A percentile compares a stretch with the other conserved stretches of the same genome.
Conservation (phyloP, 2,888 invertebrate species). For the Pammene aurita region DNA sequence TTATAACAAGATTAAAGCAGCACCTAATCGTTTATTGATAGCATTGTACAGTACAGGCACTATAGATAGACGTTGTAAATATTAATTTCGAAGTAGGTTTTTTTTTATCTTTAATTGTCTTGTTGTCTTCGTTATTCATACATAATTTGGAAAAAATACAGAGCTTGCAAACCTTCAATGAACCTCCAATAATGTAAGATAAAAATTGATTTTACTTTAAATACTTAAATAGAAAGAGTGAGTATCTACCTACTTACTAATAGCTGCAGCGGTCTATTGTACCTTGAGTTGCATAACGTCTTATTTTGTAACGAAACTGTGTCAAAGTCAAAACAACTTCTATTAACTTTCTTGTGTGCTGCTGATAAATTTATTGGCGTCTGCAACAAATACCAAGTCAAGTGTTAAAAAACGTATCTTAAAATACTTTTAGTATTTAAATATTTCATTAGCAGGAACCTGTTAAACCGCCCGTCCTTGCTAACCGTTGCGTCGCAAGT, state of each 20-base stretch:
- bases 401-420: not conserved
- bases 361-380: not conserved
- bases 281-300: constrained; percentile 9
- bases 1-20: constrained; percentile 6
- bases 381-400: not conserved
- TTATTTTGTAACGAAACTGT: constrained; percentile 12
- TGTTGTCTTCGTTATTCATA: no score
- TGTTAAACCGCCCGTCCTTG: constrained; percentile 33
- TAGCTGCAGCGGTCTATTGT: not conserved
- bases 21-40: not conserved
- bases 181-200: no score
- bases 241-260: no score
- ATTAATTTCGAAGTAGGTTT: not conserved
- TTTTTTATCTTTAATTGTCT: no score
- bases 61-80: not conserved
- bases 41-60: not conserved
- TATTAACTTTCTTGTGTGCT: not conserved
- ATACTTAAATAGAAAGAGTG: no score
- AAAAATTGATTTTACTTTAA: no score
- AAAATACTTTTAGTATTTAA: constrained; percentile 20
- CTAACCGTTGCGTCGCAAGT: constrained; percentile 24
- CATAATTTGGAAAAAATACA: no score
- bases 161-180: no score
- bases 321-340: constrained; percentile 20
- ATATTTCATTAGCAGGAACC: constrained; percentile 23